These are phyloP conservation scores for Sphaerodactylus townsendi DNA, from an alignment of 2,113 vertebrate genomes.

Conservation along the genomic window DNA sequence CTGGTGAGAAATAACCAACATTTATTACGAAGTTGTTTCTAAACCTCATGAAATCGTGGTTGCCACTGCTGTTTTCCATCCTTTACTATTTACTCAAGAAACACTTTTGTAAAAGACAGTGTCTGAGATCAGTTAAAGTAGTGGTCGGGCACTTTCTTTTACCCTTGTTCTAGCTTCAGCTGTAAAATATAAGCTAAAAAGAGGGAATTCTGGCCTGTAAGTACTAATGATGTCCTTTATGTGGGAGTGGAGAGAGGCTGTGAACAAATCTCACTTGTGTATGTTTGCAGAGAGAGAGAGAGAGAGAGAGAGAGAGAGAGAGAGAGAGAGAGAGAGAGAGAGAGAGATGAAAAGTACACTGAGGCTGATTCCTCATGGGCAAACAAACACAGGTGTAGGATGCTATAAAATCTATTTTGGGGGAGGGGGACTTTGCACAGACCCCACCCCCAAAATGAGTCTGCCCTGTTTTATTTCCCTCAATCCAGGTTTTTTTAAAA, in stretches of 20 bases:
- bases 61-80: not conserved
- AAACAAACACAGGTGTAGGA: too few relatives aligned
- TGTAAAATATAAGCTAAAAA: not conserved
- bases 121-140: not conserved
- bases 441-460: too few relatives aligned
- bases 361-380: too few relatives aligned
- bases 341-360: too few relatives aligned
- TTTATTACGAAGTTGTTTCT: not conserved
- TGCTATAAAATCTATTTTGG: too few relatives aligned
- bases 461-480: too few relatives aligned
- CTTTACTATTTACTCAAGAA: not conserved
- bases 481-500: too few relatives aligned
- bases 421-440: too few relatives aligned
- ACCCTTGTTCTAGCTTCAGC: not conserved
- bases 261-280: not conserved
- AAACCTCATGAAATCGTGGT: constrained; percentile 10
- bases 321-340: too few relatives aligned
- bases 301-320: too few relatives aligned
- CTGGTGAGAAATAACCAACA: constrained; percentile 4
- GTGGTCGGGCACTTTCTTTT: not conserved
- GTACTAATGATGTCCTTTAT: not conserved
- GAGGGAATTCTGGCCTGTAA: not conserved
- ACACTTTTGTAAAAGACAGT: not conserved
- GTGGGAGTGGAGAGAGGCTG: not conserved
- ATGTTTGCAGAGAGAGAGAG: not conserved